Conservation (phyloP, 2,888 invertebrate genomes). For the Tetranychus truncatus region DNA sequence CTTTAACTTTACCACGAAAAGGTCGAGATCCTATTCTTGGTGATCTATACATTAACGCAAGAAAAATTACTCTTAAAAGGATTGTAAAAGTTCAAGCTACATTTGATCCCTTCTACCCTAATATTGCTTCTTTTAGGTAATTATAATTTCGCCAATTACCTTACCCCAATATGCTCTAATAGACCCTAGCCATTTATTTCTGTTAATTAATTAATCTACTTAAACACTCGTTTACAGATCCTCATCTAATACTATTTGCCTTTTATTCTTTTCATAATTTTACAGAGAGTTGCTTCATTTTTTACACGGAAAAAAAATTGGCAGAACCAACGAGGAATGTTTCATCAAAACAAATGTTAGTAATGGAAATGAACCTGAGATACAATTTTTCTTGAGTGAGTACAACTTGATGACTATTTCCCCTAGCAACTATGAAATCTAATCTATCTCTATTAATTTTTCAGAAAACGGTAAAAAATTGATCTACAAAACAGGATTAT, state of each 20-base stretch:
- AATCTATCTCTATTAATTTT: conserved; percentile 19
- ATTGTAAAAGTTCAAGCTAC: not conserved
- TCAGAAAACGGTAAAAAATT: conserved; percentile 40
- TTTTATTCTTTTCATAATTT: not conserved
- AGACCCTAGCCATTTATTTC: no score
- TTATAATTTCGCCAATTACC: not conserved
- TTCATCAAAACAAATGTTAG: conserved; percentile 53
- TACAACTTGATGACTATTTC: conserved; percentile 25
- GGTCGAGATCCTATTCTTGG: not conserved
- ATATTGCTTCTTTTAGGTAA: conserved; percentile 1
- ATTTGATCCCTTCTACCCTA: not conserved
- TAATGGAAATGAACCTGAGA: conserved; percentile 53
- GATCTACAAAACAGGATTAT: conserved; percentile 50
- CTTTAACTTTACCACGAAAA: not conserved
- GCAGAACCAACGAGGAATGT: conserved; percentile 54
- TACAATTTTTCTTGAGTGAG: conserved; percentile 41
- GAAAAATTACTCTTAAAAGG: not conserved
- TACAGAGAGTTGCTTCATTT: not conserved
- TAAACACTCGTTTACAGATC: no score
- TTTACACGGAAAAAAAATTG: conserved; percentile 36
- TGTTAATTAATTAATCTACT: no score
- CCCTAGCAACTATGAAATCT: not conserved
- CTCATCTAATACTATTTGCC: no score
- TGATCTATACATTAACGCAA: not conserved
- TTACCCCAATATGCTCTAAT: no score